Percentiles rank a stretch among this genome's conserved stretches.
Evolutionary conservation across 92 coral and sea anemone species (phyloP).

Genomic region (Muricea muricata): DNA sequence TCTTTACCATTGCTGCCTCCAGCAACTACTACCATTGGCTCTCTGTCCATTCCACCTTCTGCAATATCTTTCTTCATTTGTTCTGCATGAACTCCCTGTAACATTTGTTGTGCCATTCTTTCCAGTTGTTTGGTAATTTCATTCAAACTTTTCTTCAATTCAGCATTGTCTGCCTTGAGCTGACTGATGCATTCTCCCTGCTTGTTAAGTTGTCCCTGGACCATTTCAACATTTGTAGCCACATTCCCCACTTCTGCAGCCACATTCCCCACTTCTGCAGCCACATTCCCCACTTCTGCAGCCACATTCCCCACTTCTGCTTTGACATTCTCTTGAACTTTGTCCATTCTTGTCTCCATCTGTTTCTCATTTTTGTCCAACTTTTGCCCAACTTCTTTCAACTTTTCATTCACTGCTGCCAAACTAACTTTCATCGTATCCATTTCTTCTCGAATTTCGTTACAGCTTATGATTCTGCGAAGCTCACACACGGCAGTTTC

Average conservation of each 20-base stretch:
- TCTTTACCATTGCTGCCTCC: not conserved
- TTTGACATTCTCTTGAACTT: no score
- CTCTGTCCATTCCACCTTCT: not conserved
- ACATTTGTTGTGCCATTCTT: not conserved
- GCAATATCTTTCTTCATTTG: not conserved
- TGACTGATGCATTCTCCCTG: not conserved
- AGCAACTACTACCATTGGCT: not conserved
- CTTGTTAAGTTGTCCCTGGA: not conserved
- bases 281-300: no score
- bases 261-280: no score
- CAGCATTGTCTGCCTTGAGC: not conserved
- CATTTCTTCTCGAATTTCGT: no score
- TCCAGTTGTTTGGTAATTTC: not conserved
- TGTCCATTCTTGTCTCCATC: no score
- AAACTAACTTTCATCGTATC: not conserved
- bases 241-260: no score
- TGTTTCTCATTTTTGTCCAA: no score
- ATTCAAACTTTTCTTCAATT: not conserved
- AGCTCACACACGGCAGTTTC: slow-evolving; percentile 4
- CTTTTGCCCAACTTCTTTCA: not conserved
- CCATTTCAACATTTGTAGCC: no score
- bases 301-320: not conserved
- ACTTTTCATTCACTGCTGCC: not conserved
- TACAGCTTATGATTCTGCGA: no score
- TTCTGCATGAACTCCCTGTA: not conserved